phyloP scores from a whole-genome alignment of 2,888 invertebrate species.

The Rhingia rostrata region DNA sequence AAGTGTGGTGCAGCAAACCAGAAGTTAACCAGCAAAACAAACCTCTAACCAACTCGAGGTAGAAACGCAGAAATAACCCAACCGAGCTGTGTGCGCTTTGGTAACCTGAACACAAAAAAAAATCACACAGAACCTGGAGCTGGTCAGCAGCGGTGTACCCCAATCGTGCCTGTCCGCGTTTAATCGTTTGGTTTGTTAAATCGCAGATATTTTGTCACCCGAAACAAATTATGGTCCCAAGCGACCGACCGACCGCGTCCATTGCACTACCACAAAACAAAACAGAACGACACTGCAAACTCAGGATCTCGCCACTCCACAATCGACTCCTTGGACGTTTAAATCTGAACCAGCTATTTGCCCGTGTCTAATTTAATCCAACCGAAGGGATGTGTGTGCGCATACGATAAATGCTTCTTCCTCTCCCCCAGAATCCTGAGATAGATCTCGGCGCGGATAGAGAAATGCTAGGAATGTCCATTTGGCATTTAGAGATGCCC shows the following conservation, averaged over 20 bases:
- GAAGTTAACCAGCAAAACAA: constrained; percentile 50
- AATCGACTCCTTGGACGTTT: constrained; percentile 52
- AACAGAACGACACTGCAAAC: not conserved
- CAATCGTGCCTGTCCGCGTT: constrained; percentile 73
- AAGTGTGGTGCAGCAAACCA: constrained; percentile 48
- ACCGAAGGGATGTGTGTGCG: constrained; percentile 14
- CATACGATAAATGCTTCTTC: not conserved
- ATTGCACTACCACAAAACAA: not conserved
- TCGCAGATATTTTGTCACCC: constrained; percentile 74
- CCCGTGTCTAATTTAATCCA: constrained; percentile 44
- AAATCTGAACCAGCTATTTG: constrained; percentile 35
- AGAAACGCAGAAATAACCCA: constrained; percentile 48
- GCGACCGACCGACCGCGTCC: constrained; percentile 7
- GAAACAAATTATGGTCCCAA: constrained; percentile 68
- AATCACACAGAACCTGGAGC: not conserved
- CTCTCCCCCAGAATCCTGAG: not conserved
- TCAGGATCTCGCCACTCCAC: constrained; percentile 20
- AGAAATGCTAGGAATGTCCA: constrained; percentile 20
- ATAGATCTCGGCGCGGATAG: constrained; percentile 21
- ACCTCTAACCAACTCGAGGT: constrained; percentile 10
- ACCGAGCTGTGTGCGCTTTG: constrained; percentile 29
- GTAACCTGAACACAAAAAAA: constrained; percentile 55
- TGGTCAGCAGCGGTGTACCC: constrained; percentile 40
- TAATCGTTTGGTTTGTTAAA: constrained; percentile 74
- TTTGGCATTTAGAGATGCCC: not conserved